phyloP scores from a whole-genome alignment of 92 coral and sea anemone genomes.

The Parazoanthus swiftii region DNA sequence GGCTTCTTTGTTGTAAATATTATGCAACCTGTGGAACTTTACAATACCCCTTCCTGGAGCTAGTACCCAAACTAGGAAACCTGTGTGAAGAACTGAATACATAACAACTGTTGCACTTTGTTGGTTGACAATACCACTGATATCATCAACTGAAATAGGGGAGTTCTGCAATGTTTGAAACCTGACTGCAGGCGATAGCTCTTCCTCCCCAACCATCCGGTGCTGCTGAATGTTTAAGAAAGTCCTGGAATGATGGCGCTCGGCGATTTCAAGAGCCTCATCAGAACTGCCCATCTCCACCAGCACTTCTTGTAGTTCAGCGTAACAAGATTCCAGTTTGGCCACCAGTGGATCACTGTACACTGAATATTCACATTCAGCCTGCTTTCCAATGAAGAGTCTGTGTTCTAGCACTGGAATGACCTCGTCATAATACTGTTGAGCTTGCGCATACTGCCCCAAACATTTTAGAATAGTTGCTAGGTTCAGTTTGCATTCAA shows the following conservation, averaged over 20 bases:
- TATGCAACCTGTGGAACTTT: constrained; percentile 68
- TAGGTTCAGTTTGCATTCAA: constrained; percentile 59
- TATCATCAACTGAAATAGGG: constrained; percentile 66
- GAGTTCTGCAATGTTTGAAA: constrained; percentile 7
- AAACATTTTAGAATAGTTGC: constrained; percentile 70
- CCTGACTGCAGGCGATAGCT: neutral
- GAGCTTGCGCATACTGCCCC: constrained; percentile 64
- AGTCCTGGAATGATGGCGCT: constrained; percentile 67
- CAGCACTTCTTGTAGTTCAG: constrained; percentile 74
- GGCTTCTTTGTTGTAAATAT: constrained; percentile 54
- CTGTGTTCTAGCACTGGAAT: constrained; percentile 74
- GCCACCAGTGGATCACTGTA: constrained; percentile 52
- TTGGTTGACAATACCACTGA: constrained; percentile 45
- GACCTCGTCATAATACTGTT: constrained; percentile 67
- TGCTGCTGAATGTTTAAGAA: constrained; percentile 64
- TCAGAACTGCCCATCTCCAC: constrained; percentile 63
- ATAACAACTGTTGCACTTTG: constrained; percentile 58
- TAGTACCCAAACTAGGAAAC: constrained; percentile 72
- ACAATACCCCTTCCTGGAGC: constrained; percentile 70
- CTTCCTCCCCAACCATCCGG: constrained; percentile 42
- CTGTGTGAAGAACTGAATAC: constrained; percentile 63
- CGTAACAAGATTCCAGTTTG: constrained; percentile 65
- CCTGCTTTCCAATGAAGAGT: constrained; percentile 53
- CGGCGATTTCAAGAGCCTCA: constrained; percentile 76
- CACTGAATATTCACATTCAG: constrained; percentile 20